Conservation (phyloP, 2,113 vertebrate genomes). For the Sebastes fasciatus region DNA sequence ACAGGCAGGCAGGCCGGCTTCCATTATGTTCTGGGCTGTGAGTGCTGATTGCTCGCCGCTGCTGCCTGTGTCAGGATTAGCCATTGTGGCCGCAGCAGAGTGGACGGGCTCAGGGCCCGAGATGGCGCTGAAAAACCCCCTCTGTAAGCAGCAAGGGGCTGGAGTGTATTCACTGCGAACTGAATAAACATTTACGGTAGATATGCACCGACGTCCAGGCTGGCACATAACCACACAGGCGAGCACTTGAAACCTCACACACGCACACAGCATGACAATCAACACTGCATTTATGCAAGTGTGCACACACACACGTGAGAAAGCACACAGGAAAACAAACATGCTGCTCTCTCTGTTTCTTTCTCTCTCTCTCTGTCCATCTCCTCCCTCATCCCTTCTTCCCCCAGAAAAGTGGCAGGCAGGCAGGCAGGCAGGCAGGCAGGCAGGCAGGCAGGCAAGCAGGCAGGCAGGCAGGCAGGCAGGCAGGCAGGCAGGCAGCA, state of each 20-base stretch:
- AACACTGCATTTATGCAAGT: neutral
- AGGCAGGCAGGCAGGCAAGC: slow-evolving; percentile 12
- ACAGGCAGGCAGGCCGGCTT: slow-evolving; percentile 56
- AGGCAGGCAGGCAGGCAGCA: slow-evolving; percentile 10
- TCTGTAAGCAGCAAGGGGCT: slow-evolving; percentile 58
- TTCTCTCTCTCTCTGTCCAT: slow-evolving; percentile 9
- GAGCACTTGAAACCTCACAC: slow-evolving; percentile 30
- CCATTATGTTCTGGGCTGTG: slow-evolving; percentile 62
- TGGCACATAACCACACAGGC: slow-evolving; percentile 23
- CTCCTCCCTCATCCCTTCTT: slow-evolving; percentile 24
- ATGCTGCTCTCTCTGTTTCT: neutral
- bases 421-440: slow-evolving; percentile 36
- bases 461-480: slow-evolving; percentile 36
- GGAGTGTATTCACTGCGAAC: slow-evolving; percentile 54
- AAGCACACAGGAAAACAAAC: slow-evolving; percentile 36
- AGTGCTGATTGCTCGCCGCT: slow-evolving; percentile 62
- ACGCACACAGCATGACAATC: neutral
- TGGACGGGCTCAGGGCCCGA: slow-evolving; percentile 58
- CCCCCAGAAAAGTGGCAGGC: slow-evolving; percentile 31
- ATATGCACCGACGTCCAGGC: slow-evolving; percentile 29
- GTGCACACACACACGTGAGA: neutral
- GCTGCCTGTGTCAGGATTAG: slow-evolving; percentile 70
- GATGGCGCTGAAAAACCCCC: slow-evolving; percentile 47
- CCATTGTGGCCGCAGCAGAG: slow-evolving; percentile 65
- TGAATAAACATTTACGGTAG: slow-evolving; percentile 61